Conservation (phyloP, 2,113 vertebrate species). For the Elanus axillaris region DNA sequence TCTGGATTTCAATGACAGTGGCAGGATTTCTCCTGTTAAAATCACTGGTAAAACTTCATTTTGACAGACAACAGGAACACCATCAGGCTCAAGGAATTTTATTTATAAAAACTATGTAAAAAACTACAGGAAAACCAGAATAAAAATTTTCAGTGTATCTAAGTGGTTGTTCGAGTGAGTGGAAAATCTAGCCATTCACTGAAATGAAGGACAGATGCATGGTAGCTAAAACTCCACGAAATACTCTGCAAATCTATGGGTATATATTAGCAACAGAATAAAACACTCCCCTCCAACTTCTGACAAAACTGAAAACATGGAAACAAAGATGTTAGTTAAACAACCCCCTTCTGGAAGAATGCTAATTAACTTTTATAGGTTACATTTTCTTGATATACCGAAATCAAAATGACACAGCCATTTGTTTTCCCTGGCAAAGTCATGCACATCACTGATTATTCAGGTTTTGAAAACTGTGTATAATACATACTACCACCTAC, state of each 20-base stretch:
- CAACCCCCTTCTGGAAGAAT: constrained; percentile 58
- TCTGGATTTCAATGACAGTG: not conserved
- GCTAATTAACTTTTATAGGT: constrained; percentile 65
- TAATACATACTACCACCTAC: constrained; percentile 66
- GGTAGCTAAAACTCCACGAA: not conserved
- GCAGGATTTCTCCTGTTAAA: not conserved
- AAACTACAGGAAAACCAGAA: not conserved
- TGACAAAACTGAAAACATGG: constrained; percentile 57
- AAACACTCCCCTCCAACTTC: constrained; percentile 39
- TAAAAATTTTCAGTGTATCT: not conserved
- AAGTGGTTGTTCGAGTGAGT: not conserved
- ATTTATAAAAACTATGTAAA: not conserved
- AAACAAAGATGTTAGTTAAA: constrained; percentile 57
- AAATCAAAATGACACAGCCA: constrained; percentile 66
- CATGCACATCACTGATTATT: constrained; percentile 63
- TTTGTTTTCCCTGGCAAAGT: constrained; percentile 68
- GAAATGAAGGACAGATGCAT: constrained; percentile 9
- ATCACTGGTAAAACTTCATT: not conserved
- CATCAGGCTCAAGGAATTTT: not conserved
- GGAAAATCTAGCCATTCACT: not conserved
- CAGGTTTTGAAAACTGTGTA: constrained; percentile 65
- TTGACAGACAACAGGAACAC: not conserved
- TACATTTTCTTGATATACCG: constrained; percentile 57
- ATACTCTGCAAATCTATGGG: constrained; percentile 34
- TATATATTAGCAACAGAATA: constrained; percentile 51